Percentiles rank a stretch among this genome's conserved stretches.
phyloP scores from a whole-genome alignment of 2,888 invertebrate species.

The Ophion slaviceki region DNA sequence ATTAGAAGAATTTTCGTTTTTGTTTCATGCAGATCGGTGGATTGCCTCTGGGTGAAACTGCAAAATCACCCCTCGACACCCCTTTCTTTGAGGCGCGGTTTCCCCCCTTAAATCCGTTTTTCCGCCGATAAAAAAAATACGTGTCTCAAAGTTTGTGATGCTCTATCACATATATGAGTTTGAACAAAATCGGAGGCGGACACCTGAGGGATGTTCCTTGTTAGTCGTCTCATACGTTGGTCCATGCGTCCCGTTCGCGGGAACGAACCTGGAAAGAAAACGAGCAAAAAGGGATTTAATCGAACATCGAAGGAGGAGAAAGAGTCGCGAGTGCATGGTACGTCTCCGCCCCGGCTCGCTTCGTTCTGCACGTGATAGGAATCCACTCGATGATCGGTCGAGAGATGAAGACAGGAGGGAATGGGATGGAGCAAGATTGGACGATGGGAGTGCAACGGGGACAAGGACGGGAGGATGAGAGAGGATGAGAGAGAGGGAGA shows the following conservation, averaged over 20 bases:
- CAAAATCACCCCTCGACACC: too few species aligned
- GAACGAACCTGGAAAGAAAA: conserved; percentile 6
- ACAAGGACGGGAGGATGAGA: background rate
- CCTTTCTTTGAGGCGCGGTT: too few species aligned
- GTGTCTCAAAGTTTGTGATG: too few species aligned
- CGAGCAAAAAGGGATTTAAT: conserved; percentile 48
- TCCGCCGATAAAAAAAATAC: too few species aligned
- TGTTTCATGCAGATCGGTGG: too few species aligned
- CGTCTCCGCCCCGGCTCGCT: background rate
- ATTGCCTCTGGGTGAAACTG: too few species aligned
- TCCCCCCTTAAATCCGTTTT: too few species aligned
- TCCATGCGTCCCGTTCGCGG: conserved; percentile 10
- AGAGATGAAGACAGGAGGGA: conserved; percentile 31
- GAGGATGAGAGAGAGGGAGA: conserved; percentile 14
- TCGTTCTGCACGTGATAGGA: conserved; percentile 41
- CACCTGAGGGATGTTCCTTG: too few species aligned
- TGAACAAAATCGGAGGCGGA: too few species aligned
- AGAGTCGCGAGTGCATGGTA: conserved; percentile 6
- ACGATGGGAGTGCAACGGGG: conserved; percentile 15
- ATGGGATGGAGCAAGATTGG: conserved; percentile 14
- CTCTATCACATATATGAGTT: too few species aligned
- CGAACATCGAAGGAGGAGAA: conserved; percentile 41
- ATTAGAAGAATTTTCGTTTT: too few species aligned
- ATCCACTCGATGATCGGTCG: conserved; percentile 47
- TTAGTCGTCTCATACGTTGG: conserved; percentile 2